Evolutionary conservation across 1,140 invertebrate genomes (phyloP), one percentile per base, ranked within the genome.

Genomic region (Triops cancriformis): DNA sequence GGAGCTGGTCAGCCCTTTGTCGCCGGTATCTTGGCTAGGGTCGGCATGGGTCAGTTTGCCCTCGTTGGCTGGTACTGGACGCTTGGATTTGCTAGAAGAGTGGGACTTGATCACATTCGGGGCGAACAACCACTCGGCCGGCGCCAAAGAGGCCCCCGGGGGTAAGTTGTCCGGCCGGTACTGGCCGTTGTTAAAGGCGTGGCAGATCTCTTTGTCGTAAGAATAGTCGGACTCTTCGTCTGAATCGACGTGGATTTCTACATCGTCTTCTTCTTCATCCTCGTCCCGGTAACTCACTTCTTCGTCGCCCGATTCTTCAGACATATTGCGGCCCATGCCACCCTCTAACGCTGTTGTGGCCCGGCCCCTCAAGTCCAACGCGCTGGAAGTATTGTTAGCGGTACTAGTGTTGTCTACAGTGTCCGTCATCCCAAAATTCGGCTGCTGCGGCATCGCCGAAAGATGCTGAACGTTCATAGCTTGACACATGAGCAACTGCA

Each of bases 171-270:
- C 51, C 14, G 51, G 31, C 28, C 31, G 12, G 41, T 45, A 45
- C 26, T 51, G 42, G 37, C 75, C 75, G 43, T 76, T 26, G 75
- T 51, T 26, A 1, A 64, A 64, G 7, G 37, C 75, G 4, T 75
- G 31, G 31, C 42, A 42, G 23, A 51, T 64, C 75, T 51, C 64
- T 23, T 76, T 64, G 11, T 76, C 75, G 43, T 41, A 43, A 1
- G 26, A 28, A 9, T 77, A 72, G 73, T 41, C 73, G 11, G 77
- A 77, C 11, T 82, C 81, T 73, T 82, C 81, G 77, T 82, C 81
- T 10, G 81, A 82, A 12, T 82, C 81, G 12, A 82, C 81, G 73
- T 82, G 81, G 42, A 82, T 82, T 64, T 82, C 81, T 79, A 82
- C 72, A 80, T 72, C 76, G 18, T 23, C 64, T 43, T 31, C 74